A percentile compares a stretch with the other conserved stretches of the same genome.
Conservation (phyloP, 2,797 vertebrate genomes). For the Danio kyathit region DNA sequence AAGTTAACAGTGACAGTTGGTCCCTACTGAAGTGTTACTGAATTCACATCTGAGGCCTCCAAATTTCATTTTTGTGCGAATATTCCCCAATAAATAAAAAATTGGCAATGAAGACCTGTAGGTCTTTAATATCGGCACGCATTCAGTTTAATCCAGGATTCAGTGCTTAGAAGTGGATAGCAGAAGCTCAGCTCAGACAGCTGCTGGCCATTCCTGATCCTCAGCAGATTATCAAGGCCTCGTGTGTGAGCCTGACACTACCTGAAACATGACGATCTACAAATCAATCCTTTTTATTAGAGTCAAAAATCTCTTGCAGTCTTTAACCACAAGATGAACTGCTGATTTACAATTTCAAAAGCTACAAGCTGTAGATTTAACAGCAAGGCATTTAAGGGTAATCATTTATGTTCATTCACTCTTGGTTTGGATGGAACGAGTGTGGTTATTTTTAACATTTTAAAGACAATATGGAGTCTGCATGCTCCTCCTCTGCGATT, state of each 20-base stretch:
- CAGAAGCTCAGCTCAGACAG: slow-evolving; percentile 72
- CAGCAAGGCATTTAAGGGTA: not conserved
- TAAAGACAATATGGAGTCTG: slow-evolving; percentile 3
- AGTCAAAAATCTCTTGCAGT: slow-evolving; percentile 5
- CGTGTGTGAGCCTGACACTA: slow-evolving; percentile 25
- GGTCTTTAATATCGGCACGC: slow-evolving; percentile 57
- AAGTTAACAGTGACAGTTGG: too few species aligned
- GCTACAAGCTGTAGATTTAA: not conserved
- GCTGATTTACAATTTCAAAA: slow-evolving; percentile 1
- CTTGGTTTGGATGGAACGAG: not conserved
- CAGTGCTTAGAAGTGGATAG: slow-evolving; percentile 68
- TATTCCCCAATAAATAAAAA: too few species aligned
- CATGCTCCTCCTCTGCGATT: slow-evolving; percentile 41
- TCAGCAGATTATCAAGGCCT: slow-evolving; percentile 61
- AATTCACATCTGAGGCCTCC: too few species aligned
- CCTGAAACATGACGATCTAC: slow-evolving; percentile 46
- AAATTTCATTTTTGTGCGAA: too few species aligned
- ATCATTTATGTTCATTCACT: not conserved
- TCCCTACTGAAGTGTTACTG: too few species aligned
- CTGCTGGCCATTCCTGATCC: slow-evolving; percentile 78
- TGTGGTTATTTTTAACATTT: slow-evolving; percentile 43
- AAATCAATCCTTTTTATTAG: slow-evolving; percentile 21
- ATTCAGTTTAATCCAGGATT: slow-evolving; percentile 78
- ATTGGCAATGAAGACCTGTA: slow-evolving; percentile 39
- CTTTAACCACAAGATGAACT: not conserved